phyloP scores from a whole-genome alignment of 2,113 vertebrate genomes.

The Todiramphus chloris region DNA sequence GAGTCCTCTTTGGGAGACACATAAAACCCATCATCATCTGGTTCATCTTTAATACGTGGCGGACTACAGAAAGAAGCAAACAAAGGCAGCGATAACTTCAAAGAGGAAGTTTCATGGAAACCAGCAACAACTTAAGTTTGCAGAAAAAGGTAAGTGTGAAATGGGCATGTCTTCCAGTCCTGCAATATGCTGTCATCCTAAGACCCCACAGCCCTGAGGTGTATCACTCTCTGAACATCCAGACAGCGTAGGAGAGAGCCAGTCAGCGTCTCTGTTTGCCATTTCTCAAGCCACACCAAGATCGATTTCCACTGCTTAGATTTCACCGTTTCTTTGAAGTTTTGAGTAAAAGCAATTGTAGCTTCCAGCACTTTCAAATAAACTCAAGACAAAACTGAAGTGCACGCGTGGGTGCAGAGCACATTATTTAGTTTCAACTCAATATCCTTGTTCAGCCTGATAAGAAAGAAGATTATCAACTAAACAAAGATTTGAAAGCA shows the following conservation, averaged over 20 bases:
- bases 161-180: neutral
- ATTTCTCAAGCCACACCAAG: neutral
- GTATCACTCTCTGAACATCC: neutral
- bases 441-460: neutral
- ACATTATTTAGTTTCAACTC: neutral
- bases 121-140: neutral
- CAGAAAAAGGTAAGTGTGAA: neutral
- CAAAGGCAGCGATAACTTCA: neutral
- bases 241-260: neutral
- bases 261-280: neutral
- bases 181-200: neutral
- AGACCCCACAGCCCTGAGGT: neutral
- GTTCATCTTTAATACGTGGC: constrained; percentile 87
- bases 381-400: neutral
- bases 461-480: neutral
- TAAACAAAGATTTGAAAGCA: constrained; percentile 15
- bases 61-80: constrained; percentile 73
- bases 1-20: constrained; percentile 82
- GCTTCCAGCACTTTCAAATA: neutral
- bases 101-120: neutral
- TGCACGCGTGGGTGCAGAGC: neutral
- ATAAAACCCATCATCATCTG: constrained; percentile 87
- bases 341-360: neutral
- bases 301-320: neutral
- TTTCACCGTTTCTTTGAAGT: neutral